These are phyloP conservation scores for cattle (Bos taurus) DNA, from an alignment of 2,113 vertebrate species.

Conservation along the genomic window DNA sequence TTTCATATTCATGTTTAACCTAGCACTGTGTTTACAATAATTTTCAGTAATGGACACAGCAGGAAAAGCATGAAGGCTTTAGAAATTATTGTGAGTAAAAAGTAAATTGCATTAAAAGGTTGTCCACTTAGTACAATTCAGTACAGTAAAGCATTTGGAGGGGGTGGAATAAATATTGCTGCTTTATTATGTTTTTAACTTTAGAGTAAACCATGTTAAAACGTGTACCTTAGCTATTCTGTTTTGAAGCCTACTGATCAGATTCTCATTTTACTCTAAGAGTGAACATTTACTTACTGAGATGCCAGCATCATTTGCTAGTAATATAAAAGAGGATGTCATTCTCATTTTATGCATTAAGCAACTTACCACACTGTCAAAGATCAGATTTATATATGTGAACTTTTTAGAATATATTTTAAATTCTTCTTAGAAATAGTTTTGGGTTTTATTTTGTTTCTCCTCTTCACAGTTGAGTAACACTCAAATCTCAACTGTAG, in stretches of 20 bases:
- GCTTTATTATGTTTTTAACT: background rate
- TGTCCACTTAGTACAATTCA: background rate
- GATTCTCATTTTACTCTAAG: background rate
- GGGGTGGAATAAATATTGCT: background rate
- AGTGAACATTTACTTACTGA: constrained; percentile 15
- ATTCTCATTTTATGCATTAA: background rate
- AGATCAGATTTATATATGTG: background rate
- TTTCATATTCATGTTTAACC: background rate
- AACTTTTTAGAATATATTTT: constrained; percentile 17
- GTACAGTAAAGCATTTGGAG: background rate
- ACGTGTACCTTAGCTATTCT: background rate
- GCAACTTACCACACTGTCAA: constrained; percentile 20
- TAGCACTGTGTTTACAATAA: background rate
- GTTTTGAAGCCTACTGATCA: background rate
- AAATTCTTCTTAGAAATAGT: background rate
- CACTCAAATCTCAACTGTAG: background rate
- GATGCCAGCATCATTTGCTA: background rate
- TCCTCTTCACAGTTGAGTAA: background rate
- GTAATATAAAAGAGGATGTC: background rate
- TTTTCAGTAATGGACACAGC: background rate
- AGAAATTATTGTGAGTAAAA: constrained; percentile 6
- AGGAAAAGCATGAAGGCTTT: background rate
- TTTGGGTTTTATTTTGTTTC: background rate
- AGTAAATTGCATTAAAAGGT: background rate
- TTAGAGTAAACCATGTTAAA: constrained; percentile 16